Evolutionary conservation across 1,140 invertebrate genomes (phyloP), one percentile per base, ranked within the genome.

Genomic region (Bombus difficillimus): DNA sequence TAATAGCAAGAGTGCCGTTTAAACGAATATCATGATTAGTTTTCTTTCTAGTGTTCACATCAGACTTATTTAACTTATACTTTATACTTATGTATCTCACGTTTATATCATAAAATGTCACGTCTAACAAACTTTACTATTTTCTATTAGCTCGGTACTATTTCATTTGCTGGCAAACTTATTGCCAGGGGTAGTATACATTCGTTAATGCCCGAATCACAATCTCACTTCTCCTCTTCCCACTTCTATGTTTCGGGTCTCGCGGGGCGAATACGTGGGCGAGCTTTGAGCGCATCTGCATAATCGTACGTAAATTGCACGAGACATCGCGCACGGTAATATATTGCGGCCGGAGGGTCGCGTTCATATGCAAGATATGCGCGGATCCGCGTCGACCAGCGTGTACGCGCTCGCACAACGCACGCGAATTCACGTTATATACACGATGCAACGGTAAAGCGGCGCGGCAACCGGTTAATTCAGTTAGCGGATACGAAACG

Each of bases 261-360:
- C 47, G 47, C 18, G 47, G 47, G 15, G 47, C 18, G 18, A 68
- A 32, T 90, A 87, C 47, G 86, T 85, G 86, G 76, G 88, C 85
- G 74, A 83, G 74, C 85, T 75, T 59, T 34, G 73, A 72, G 76
- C 87, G 37, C 83, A 89, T 91, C 85, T 89, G 89, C 89, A 91
- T 91, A 91, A 91, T 91, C 87, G 88, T 85, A 86, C 85, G 90
- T 89, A 91, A 91, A 91, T 91, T 91, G 87, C 89, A 86, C 80
- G 90, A 91, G 89, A 90, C 86, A 86, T 88, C 86, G 81, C 84
- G 43, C 86, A 32, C 53, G 81, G 89, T 91, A 91, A 91, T 91
- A 90, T 91, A 91, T 91, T 88, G 89, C 81, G 83, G 66, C 47
- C 47, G 47, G 18, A 53, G 86, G 80, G 78, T 43, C 78, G 66